A percentile compares a stretch with the other conserved stretches of the same genome.
phyloP scores from a whole-genome alignment of 2,113 vertebrate species.

The Microcebus tavaratra region DNA sequence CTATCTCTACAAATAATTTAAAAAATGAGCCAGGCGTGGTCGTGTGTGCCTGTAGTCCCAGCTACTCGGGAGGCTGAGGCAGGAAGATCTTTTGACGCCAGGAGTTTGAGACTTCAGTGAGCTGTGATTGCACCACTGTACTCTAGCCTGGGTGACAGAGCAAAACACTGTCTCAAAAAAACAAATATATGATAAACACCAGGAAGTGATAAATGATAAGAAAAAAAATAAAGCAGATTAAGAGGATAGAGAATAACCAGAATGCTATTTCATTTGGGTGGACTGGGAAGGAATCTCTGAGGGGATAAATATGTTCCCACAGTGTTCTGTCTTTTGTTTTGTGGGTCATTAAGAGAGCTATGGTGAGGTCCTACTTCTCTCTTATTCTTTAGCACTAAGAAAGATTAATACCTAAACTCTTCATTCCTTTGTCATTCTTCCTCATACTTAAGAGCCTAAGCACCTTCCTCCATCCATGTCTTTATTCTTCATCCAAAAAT shows the following conservation, averaged over 20 bases:
- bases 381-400: background rate
- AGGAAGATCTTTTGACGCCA: too few relatives aligned
- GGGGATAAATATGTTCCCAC: background rate
- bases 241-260: background rate
- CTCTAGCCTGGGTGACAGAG: background rate
- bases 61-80: too few relatives aligned
- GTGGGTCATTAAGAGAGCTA: background rate
- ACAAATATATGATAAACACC: background rate
- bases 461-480: background rate
- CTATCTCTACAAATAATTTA: background rate
- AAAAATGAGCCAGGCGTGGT: background rate
- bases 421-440: background rate
- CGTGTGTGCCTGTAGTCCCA: too few relatives aligned
- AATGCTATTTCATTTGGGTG: background rate
- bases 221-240: background rate
- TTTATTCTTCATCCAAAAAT: slow-evolving; percentile 2
- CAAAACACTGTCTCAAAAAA: background rate
- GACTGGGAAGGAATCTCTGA: background rate
- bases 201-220: background rate
- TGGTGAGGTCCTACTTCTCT: background rate
- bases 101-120: too few relatives aligned
- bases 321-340: background rate
- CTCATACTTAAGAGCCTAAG: background rate
- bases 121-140: too few relatives aligned
- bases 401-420: background rate